Evolutionary conservation across 2,113 vertebrate genomes (phyloP).

Genomic region (Alethe diademata): DNA sequence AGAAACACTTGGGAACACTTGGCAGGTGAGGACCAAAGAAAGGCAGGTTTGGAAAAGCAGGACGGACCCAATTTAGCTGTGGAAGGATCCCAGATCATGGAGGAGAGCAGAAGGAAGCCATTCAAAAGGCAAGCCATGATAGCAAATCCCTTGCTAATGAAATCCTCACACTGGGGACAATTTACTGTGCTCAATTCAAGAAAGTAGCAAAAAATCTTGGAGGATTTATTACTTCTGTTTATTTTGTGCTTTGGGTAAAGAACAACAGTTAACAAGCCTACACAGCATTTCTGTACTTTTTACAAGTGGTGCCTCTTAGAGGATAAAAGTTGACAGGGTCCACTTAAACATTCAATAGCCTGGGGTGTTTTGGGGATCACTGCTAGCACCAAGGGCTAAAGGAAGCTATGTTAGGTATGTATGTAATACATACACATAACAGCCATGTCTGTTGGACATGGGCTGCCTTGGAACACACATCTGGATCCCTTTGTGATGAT

Average conservation of each 20-base stretch:
- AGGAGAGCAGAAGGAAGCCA: background rate
- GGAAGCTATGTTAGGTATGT: background rate
- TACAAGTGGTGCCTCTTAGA: background rate
- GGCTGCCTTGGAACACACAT: background rate
- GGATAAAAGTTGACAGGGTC: background rate
- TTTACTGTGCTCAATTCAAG: background rate
- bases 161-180: background rate
- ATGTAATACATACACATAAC: too few relatives aligned
- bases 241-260: background rate
- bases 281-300: background rate
- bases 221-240: background rate
- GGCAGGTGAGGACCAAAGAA: background rate
- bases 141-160: background rate
- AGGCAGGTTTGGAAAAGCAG: background rate
- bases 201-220: background rate
- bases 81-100: background rate
- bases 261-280: background rate
- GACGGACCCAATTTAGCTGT: background rate
- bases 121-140: background rate
- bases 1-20: background rate
- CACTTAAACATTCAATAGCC: background rate
- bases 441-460: fast-evolving
- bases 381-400: background rate
- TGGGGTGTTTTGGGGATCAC: background rate
- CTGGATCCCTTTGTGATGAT: background rate